Base-by-base conservation (phyloP, 2,113 vertebrate genomes). In the Gallinago media region DNA sequence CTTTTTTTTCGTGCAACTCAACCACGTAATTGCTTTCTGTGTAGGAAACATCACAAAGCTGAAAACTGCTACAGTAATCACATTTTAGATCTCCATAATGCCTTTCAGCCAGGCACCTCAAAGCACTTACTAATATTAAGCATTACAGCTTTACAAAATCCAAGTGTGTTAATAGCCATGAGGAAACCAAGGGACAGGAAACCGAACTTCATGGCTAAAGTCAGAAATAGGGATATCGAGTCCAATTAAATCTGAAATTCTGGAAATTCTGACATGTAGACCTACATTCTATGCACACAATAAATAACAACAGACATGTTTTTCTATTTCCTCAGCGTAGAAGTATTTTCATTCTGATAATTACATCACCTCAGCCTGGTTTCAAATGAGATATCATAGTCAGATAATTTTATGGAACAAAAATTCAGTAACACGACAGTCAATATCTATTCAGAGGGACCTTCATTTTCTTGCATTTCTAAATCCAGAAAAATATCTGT, bases 1-100 rank as follows among this genome's bases (percentile, higher is more conserved):
- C n/a, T 50, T 40, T 93, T 88, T 95, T 87, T 72, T 88, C 40
- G 85, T 61, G 71, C 66, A 91, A 73, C 44, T n/a, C 62, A 89
- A 58, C 40, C 32, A 65, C 27, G 67, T 56, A 55, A 63, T 76
- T 89, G 55, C n/a, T 88, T 94, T 79, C 83, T 83, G 29, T 76
- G 27, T 63, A 50, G 23, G 65, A 92, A 88, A 92, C 36, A 50
- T 79, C 50, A 73, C 36, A 38, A 38, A 38, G 36, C 77, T 88
- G 55, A 95, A 94, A 91, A 85, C 70, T 88, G 66, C 50, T 15
- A 26, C 14, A 38, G 54, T 63, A 77, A 80, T 85, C 14, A 0
- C 56, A 78, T 72, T 91, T 87, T 68, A 49, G 40, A 78, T 79
- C 72, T 38, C 13, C 8, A 23, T 67, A 70, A 80, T 80, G 49